Percentiles rank a stretch among this genome's conserved stretches.
Conservation (phyloP, 2,113 vertebrate genomes). For the Seriola dumerili region DNA sequence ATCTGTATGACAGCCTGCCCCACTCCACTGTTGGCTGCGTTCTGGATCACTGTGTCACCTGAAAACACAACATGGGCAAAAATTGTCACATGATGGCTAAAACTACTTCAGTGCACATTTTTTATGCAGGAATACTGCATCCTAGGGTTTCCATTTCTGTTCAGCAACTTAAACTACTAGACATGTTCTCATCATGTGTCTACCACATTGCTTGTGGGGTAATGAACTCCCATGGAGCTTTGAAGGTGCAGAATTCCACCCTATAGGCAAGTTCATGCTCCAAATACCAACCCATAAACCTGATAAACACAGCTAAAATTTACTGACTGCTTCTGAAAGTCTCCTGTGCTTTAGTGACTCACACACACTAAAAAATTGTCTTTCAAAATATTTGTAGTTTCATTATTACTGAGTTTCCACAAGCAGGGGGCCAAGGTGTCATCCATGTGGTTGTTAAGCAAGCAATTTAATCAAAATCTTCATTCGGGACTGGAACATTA, state of each 20-base stretch:
- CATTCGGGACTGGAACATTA: not conserved
- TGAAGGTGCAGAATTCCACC: not conserved
- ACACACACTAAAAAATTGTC: too few species aligned
- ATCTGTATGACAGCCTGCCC: slow-evolving; percentile 98
- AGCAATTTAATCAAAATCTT: too few species aligned
- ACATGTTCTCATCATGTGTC: not conserved
- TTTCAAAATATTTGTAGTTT: too few species aligned
- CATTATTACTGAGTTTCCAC: too few species aligned
- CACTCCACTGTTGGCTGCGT: slow-evolving; percentile 95
- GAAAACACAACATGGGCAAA: slow-evolving; percentile 27
- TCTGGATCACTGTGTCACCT: slow-evolving; percentile 97
- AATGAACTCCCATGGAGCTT: not conserved
- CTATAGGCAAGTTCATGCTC: not conserved
- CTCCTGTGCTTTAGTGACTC: too few species aligned
- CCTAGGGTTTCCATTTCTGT: too few species aligned
- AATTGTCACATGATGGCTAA: not conserved
- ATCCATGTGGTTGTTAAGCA: too few species aligned
- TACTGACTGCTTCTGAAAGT: not conserved
- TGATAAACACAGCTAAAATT: not conserved
- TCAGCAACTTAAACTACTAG: not conserved
- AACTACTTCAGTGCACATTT: not conserved
- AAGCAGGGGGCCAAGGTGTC: too few species aligned
- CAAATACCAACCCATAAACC: not conserved
- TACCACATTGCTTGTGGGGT: not conserved
- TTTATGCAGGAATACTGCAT: too few species aligned